phyloP scores from a whole-genome alignment of 1,140 invertebrate species.

The Drosophila navojoa region DNA sequence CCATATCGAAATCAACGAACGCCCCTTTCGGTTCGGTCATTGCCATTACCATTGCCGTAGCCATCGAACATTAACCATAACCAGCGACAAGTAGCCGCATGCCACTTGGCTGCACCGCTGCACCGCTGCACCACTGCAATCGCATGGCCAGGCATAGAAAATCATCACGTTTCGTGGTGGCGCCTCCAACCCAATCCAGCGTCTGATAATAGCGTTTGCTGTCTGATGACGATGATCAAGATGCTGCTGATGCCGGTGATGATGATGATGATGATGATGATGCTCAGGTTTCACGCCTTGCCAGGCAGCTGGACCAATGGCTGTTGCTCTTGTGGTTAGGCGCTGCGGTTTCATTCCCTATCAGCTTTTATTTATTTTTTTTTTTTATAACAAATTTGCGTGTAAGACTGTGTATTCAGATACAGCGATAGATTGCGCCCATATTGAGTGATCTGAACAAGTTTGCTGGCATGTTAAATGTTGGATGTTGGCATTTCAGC shows the following conservation, averaged over 20 bases:
- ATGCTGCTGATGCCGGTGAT: slow-evolving; percentile 7
- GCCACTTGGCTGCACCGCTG: slow-evolving; percentile 37
- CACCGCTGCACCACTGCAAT: slow-evolving; percentile 5
- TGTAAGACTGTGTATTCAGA: slow-evolving; percentile 31
- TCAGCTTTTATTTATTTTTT: slow-evolving; percentile 16
- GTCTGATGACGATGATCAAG: slow-evolving; percentile 11
- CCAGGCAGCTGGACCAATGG: slow-evolving; percentile 38
- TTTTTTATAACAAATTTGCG: slow-evolving; percentile 50
- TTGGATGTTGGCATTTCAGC: slow-evolving; percentile 19
- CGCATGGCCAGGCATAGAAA: slow-evolving; percentile 38
- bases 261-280: slow-evolving; percentile 22
- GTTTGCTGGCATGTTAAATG: slow-evolving; percentile 17
- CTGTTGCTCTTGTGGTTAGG: slow-evolving; percentile 20
- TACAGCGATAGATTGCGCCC: slow-evolving; percentile 18
- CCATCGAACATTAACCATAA: slow-evolving; percentile 24
- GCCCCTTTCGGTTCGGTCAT: slow-evolving; percentile 40
- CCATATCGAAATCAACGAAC: slow-evolving; percentile 36
- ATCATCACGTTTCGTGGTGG: slow-evolving; percentile 48
- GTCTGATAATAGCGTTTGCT: slow-evolving; percentile 20
- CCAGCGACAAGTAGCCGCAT: slow-evolving; percentile 47
- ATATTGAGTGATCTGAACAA: slow-evolving; percentile 38
- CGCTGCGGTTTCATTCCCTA: slow-evolving; percentile 22
- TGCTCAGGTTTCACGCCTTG: slow-evolving; percentile 49
- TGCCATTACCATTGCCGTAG: slow-evolving; percentile 35
- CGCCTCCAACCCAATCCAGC: slow-evolving; percentile 30